Evolutionary conservation across 2,797 vertebrate genomes (phyloP).

Genomic region (Psittacula derbiana): DNA sequence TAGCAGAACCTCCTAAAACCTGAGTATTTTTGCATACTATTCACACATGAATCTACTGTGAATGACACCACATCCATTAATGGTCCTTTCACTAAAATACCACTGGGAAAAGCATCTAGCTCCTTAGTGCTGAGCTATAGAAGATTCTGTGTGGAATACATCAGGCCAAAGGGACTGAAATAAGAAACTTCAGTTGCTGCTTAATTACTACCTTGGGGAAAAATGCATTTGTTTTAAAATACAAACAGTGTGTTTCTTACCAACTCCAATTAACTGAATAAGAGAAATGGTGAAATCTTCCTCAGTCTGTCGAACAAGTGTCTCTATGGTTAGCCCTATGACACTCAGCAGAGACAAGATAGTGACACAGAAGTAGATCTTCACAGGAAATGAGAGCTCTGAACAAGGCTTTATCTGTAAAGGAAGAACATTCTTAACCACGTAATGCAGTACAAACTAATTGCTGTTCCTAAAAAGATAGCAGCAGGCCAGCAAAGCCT

Average conservation of each 20-base stretch:
- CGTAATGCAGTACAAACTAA: fast-evolving
- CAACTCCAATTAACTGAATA: slow-evolving; percentile 81
- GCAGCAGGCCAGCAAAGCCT: background rate
- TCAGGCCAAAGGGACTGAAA: background rate
- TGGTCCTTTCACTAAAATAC: background rate
- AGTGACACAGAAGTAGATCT: slow-evolving; percentile 82
- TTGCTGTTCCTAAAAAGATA: background rate
- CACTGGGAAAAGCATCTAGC: background rate
- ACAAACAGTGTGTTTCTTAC: slow-evolving; percentile 69
- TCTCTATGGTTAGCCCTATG: slow-evolving; percentile 77
- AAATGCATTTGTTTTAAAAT: background rate
- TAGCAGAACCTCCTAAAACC: background rate
- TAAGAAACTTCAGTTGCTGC: background rate
- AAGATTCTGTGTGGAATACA: background rate
- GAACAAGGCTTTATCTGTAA: slow-evolving; percentile 84
- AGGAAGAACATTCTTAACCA: background rate
- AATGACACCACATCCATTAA: background rate
- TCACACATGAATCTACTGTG: background rate
- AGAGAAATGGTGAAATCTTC: slow-evolving; percentile 84
- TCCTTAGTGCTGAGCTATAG: background rate
- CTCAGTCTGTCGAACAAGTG: slow-evolving; percentile 73
- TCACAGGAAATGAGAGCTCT: slow-evolving; percentile 78
- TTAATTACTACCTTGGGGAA: background rate
- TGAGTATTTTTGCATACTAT: background rate
- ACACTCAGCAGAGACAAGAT: slow-evolving; percentile 80